Evolutionary conservation across 2,113 vertebrate genomes (phyloP).

Genomic region (Oreochromis spilurus): DNA sequence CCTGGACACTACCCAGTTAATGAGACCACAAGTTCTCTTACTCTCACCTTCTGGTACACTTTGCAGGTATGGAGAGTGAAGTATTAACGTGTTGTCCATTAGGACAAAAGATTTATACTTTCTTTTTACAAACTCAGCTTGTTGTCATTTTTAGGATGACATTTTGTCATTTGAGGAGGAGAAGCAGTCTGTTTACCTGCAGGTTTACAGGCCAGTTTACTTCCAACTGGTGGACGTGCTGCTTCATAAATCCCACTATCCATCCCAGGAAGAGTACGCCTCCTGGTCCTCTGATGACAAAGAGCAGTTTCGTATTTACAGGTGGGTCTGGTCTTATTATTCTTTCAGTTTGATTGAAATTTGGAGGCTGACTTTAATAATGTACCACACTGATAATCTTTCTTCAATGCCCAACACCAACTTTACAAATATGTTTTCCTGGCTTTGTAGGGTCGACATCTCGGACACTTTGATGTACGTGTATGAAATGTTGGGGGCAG

Average conservation of each 20-base stretch:
- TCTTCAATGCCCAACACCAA: neutral
- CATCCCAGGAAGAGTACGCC: slow-evolving; percentile 84
- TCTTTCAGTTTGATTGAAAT: neutral
- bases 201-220: slow-evolving; percentile 93
- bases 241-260: slow-evolving; percentile 92
- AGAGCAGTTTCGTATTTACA: slow-evolving; percentile 96
- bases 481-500: slow-evolving; percentile 93
- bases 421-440: neutral
- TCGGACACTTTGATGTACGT: slow-evolving; percentile 98
- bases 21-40: slow-evolving; percentile 94
- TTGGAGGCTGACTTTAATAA: neutral
- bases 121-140: neutral
- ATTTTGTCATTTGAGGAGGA: slow-evolving; percentile 92
- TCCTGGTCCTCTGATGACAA: slow-evolving; percentile 96
- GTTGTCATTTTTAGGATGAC: slow-evolving; percentile 78
- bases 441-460: slow-evolving; percentile 85
- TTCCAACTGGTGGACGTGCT: slow-evolving; percentile 95
- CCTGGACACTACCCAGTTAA: slow-evolving; percentile 95
- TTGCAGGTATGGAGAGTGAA: slow-evolving; percentile 77
- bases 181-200: slow-evolving; percentile 89
- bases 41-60: slow-evolving; percentile 97
- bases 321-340: slow-evolving; percentile 62
- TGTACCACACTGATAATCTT: neutral
- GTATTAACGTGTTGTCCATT: neutral
- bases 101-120: neutral